These are phyloP conservation scores for Erythrocercus mccallii DNA, from an alignment of 2,113 vertebrate species.

Conservation along the genomic window DNA sequence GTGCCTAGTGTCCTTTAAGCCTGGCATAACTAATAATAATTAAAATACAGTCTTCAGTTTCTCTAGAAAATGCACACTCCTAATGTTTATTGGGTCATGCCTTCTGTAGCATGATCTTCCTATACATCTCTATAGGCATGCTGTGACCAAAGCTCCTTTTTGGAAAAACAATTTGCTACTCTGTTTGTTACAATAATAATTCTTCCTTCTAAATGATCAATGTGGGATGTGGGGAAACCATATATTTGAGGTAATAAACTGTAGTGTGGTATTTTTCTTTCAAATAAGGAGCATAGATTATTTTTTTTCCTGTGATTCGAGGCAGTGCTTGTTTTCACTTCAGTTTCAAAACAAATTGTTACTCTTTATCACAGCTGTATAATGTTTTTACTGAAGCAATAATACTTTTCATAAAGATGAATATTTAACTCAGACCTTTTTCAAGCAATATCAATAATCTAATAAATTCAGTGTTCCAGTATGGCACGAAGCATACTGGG, in stretches of 20 bases:
- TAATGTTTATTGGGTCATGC: not conserved
- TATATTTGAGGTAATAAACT: constrained; percentile 7
- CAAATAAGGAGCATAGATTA: not conserved
- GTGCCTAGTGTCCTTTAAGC: not conserved
- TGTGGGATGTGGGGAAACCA: not conserved
- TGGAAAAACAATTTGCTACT: not conserved
- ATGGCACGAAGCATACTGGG: not conserved
- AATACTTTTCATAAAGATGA: not conserved
- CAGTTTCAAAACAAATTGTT: constrained; percentile 19
- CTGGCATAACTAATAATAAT: not conserved
- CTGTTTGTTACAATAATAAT: not conserved
- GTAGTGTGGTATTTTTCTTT: not conserved
- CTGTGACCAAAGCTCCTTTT: not conserved
- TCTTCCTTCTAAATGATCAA: not conserved
- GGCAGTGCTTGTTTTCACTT: constrained; percentile 7
- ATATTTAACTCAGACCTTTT: not conserved
- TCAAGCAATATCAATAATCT: not conserved
- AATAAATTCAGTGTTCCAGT: not conserved
- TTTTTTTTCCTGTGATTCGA: not conserved
- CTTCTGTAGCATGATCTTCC: not conserved
- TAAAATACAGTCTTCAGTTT: not conserved
- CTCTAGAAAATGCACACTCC: not conserved
- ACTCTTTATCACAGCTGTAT: not conserved
- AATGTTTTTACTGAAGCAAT: constrained; percentile 11
- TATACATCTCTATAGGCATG: not conserved